These are phyloP conservation scores for Drosophila punjabiensis DNA, from an alignment of 1,140 invertebrate genomes.

Conservation along the genomic window DNA sequence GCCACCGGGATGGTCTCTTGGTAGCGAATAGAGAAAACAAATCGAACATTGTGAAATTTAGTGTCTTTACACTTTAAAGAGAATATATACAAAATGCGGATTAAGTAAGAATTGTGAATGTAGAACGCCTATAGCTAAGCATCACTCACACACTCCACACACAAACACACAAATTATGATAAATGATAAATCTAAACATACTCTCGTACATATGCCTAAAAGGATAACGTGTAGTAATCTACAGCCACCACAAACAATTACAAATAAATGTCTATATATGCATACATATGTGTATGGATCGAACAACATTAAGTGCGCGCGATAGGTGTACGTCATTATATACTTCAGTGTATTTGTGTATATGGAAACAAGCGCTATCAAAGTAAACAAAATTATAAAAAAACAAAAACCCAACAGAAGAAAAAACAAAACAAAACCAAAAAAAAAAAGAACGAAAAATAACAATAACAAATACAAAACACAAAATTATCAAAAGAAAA, in stretches of 20 bases:
- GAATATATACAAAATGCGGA: constrained; percentile 62
- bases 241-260: constrained; percentile 89
- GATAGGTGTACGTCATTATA: constrained; percentile 41
- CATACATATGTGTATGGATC: constrained; percentile 23
- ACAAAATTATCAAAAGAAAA: constrained; percentile 57
- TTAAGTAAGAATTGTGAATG: constrained; percentile 45
- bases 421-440: constrained; percentile 16
- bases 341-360: constrained; percentile 59
- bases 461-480: constrained; percentile 61
- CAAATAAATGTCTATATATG: constrained; percentile 78
- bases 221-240: constrained; percentile 89
- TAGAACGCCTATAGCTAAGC: constrained; percentile 49
- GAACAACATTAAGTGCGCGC: constrained; percentile 38
- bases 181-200: constrained; percentile 51
- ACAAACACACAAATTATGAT: constrained; percentile 60
- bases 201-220: constrained; percentile 79
- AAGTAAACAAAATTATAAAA: constrained; percentile 51
- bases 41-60: constrained; percentile 83
- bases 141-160: constrained; percentile 36
- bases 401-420: constrained; percentile 9
- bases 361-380: constrained; percentile 67
- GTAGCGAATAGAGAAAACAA: constrained; percentile 70
- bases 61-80: constrained; percentile 84
- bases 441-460: constrained; percentile 24
- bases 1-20: constrained; percentile 31